Percentiles rank a stretch among this genome's conserved stretches.
Evolutionary conservation across 1,140 invertebrate species (phyloP).

Genomic region (Acromyrmex heyeri): DNA sequence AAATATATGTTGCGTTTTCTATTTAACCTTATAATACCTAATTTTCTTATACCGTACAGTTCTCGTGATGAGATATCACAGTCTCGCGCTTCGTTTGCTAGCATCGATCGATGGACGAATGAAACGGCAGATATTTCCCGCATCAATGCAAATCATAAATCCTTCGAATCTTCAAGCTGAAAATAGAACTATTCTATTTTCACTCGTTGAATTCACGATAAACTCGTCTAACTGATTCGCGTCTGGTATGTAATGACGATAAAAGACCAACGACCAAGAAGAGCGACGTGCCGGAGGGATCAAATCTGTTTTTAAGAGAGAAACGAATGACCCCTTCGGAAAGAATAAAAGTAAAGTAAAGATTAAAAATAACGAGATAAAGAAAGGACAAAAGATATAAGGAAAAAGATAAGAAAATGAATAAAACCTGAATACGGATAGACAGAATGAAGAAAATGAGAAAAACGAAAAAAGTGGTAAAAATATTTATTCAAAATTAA

Average conservation of each 20-base stretch:
- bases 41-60: not conserved
- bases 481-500: slow-evolving; percentile 63
- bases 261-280: slow-evolving; percentile 6
- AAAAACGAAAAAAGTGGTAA: slow-evolving; percentile 4
- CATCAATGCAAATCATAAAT: slow-evolving; percentile 59
- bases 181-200: slow-evolving; percentile 67
- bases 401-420: not conserved
- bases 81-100: slow-evolving; percentile 20
- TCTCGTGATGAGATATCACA: not conserved
- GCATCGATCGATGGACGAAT: not conserved
- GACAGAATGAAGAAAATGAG: not conserved
- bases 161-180: slow-evolving; percentile 20
- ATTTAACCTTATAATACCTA: not conserved
- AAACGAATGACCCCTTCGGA: slow-evolving; percentile 27
- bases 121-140: not conserved
- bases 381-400: not conserved
- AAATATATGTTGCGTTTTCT: not conserved
- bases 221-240: slow-evolving; percentile 43
- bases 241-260: slow-evolving; percentile 32
- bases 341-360: not conserved
- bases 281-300: slow-evolving; percentile 38
- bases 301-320: slow-evolving; percentile 63
- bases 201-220: slow-evolving; percentile 33
- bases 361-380: slow-evolving; percentile 12
- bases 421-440: slow-evolving; percentile 34